phyloP scores from a whole-genome alignment of 2,888 invertebrate species.

The Embidobia sp. region DNA sequence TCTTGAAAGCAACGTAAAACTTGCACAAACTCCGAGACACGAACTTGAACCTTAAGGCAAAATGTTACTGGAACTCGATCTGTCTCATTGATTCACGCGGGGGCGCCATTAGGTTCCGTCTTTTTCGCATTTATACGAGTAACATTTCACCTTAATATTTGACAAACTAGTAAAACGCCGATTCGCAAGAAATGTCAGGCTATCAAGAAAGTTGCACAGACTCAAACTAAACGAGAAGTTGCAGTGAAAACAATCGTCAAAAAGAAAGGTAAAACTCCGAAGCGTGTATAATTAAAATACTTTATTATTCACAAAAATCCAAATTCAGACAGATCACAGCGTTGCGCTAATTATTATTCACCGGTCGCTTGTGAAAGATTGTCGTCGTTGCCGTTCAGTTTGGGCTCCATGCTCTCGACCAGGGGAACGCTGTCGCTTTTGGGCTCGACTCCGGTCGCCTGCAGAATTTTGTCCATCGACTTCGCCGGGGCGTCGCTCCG shows the following conservation, averaged over 20 bases:
- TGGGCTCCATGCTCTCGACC: slow-evolving; percentile 64
- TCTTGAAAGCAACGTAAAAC: too few relatives aligned
- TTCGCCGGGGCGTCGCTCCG: slow-evolving; percentile 47
- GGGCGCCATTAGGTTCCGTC: too few relatives aligned
- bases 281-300: slow-evolving; percentile 53
- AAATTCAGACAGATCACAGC: slow-evolving; percentile 36
- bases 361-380: slow-evolving; percentile 40
- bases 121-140: too few relatives aligned
- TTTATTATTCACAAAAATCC: slow-evolving; percentile 47
- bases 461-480: slow-evolving; percentile 53
- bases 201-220: too few relatives aligned
- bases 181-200: too few relatives aligned
- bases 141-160: too few relatives aligned
- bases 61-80: too few relatives aligned
- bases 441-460: slow-evolving; percentile 46
- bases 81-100: too few relatives aligned
- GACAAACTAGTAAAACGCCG: too few relatives aligned
- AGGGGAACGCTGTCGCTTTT: slow-evolving; percentile 62
- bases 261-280: slow-evolving; percentile 35
- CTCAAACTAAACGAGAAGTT: not conserved
- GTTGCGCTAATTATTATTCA: slow-evolving; percentile 52
- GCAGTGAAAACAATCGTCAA: too few relatives aligned
- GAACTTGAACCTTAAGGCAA: too few relatives aligned
- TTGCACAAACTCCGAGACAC: too few relatives aligned
- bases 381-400: slow-evolving; percentile 60